A percentile compares a stretch with the other conserved stretches of the same genome.
These are phyloP conservation scores for Lepidurus apus DNA, from an alignment of 1,140 invertebrate genomes.

Conservation along the genomic window DNA sequence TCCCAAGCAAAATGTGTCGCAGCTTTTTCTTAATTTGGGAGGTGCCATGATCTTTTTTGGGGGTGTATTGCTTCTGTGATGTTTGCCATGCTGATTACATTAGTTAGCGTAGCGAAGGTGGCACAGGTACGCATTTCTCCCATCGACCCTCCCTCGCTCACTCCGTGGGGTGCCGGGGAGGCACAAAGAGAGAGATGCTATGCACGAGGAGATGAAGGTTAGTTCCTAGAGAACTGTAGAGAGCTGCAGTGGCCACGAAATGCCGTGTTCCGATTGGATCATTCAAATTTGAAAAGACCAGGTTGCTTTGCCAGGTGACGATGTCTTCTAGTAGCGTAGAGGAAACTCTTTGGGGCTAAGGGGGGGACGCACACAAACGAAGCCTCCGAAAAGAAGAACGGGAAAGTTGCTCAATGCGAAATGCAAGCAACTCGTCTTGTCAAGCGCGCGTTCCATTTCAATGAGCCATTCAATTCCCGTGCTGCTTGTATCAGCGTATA, in stretches of 20 bases:
- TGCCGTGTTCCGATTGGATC: background rate
- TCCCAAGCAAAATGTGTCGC: too few relatives aligned
- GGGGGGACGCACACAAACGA: background rate
- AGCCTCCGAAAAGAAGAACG: background rate
- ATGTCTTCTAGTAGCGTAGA: background rate
- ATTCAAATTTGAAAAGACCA: constrained; percentile 20
- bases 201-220: constrained; percentile 5
- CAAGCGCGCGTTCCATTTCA: background rate
- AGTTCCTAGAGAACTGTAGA: background rate
- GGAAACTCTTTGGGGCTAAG: background rate
- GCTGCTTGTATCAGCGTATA: background rate
- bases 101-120: background rate
- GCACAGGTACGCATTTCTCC: background rate
- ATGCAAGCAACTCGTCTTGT: background rate
- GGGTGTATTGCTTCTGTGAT: too few relatives aligned
- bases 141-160: background rate
- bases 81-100: background rate
- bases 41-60: too few relatives aligned
- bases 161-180: background rate
- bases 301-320: constrained; percentile 7
- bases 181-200: background rate
- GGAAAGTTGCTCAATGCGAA: background rate
- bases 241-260: background rate
- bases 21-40: too few relatives aligned
- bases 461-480: background rate